These are phyloP conservation scores for Eudemis profundana DNA, from an alignment of 2,888 invertebrate species.

Conservation along the genomic window DNA sequence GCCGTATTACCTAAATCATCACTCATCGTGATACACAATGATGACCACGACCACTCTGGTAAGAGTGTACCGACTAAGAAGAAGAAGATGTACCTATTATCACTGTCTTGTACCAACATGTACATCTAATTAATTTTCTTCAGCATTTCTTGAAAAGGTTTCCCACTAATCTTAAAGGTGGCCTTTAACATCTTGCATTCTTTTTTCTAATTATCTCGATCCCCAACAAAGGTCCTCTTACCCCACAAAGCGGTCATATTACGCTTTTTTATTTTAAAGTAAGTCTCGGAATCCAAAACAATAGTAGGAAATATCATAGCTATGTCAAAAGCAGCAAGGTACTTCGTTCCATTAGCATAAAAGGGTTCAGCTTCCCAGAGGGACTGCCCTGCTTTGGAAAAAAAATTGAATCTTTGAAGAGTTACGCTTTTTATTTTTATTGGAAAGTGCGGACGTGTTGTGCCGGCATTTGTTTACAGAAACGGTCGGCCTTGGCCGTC, in stretches of 20 bases:
- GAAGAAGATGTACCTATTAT: too few relatives aligned
- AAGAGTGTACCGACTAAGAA: too few relatives aligned
- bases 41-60: too few relatives aligned
- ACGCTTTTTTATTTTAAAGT: constrained; percentile 17
- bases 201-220: constrained; percentile 15
- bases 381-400: constrained; percentile 34
- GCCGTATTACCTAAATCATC: too few relatives aligned
- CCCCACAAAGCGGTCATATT: constrained; percentile 18
- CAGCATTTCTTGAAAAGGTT: background rate
- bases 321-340: constrained; percentile 19
- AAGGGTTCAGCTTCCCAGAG: constrained; percentile 39
- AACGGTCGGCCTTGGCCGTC: background rate
- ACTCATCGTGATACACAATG: too few relatives aligned
- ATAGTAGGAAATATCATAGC: constrained; percentile 30
- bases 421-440: constrained; percentile 30
- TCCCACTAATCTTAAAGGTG: background rate
- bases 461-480: background rate
- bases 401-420: constrained; percentile 43
- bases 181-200: background rate
- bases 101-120: too few relatives aligned
- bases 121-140: background rate
- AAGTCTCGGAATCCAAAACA: constrained; percentile 34
- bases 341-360: constrained; percentile 45
- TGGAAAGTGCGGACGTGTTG: constrained; percentile 2
- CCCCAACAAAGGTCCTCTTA: constrained; percentile 6